Evolutionary conservation across 35 echinoderm and acorn worm genomes (phyloP).

Genomic region (Ophiothrix spiculata): DNA sequence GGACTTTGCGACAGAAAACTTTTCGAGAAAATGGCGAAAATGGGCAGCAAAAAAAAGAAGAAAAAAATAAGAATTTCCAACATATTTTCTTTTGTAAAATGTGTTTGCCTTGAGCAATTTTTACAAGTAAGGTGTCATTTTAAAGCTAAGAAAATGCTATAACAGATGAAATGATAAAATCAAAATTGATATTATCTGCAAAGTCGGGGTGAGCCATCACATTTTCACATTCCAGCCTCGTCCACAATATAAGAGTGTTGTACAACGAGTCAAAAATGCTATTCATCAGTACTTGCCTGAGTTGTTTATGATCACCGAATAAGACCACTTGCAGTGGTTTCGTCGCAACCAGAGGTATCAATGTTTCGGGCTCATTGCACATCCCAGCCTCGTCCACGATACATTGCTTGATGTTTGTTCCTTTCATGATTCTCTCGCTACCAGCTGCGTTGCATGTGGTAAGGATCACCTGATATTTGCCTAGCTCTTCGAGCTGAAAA

Average conservation of each 20-base stretch:
- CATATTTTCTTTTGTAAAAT: too few species aligned
- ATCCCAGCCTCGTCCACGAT: constrained; percentile 77
- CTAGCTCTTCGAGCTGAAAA: constrained; percentile 7
- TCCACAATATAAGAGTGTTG: not conserved
- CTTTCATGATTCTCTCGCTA: constrained; percentile 1
- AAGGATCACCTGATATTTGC: constrained; percentile 22
- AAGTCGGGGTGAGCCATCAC: too few species aligned
- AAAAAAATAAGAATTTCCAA: too few species aligned
- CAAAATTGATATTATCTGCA: too few species aligned
- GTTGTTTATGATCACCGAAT: constrained; percentile 80
- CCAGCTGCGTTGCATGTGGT: constrained; percentile 62
- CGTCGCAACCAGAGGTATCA: constrained; percentile 53
- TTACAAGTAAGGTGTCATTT: too few species aligned
- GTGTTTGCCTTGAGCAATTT: too few species aligned
- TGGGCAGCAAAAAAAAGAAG: too few species aligned
- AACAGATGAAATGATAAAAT: too few species aligned
- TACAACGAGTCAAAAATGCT: too few species aligned
- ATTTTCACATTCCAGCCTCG: not conserved
- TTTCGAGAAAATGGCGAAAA: too few species aligned
- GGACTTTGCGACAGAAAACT: too few species aligned
- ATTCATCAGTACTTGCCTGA: constrained; percentile 37
- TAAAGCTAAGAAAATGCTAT: too few species aligned
- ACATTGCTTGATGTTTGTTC: constrained; percentile 50
- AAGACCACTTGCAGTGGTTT: constrained; percentile 59
- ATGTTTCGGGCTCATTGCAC: constrained; percentile 73